Evolutionary conservation across 2,113 vertebrate genomes (phyloP).

Genomic region (Nerophis ophidion): DNA sequence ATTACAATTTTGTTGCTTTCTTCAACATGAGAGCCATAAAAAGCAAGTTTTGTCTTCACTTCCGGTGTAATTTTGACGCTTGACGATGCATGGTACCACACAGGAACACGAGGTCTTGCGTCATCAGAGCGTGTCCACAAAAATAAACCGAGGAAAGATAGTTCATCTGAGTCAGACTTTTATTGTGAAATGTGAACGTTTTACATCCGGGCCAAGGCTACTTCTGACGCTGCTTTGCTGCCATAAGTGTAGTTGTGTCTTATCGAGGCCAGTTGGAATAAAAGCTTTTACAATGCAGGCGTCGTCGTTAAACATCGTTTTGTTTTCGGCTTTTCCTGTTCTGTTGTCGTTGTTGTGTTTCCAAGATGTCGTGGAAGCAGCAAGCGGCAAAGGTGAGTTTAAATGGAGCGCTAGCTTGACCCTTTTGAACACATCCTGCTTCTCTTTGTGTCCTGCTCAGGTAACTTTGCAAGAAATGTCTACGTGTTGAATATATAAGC

Average conservation of each 20-base stretch:
- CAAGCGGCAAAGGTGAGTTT: conserved; percentile 59
- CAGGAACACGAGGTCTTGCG: conserved; percentile 48
- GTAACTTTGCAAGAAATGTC: too few species aligned
- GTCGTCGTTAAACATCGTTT: conserved; percentile 22
- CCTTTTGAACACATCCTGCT: background rate
- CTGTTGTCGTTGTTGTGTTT: conserved; percentile 45
- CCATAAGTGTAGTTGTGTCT: background rate
- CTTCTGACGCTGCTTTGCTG: background rate
- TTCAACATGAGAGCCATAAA: background rate
- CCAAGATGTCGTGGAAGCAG: conserved; percentile 42
- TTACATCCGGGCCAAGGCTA: conserved; percentile 39
- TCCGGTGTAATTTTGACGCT: conserved; percentile 25
- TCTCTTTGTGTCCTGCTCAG: too few species aligned
- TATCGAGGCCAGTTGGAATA: background rate
- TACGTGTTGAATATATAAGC: too few species aligned
- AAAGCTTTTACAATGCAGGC: conserved; percentile 51
- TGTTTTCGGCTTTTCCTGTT: conserved; percentile 44
- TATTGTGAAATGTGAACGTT: conserved; percentile 31
- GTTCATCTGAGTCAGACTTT: conserved; percentile 1
- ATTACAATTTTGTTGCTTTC: background rate
- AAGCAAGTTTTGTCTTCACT: fast-evolving
- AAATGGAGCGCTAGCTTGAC: background rate
- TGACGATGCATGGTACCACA: conserved; percentile 11
- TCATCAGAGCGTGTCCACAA: conserved; percentile 29
- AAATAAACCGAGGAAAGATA: background rate